These are phyloP conservation scores for Galeopterus variegatus DNA, from an alignment of 2,113 vertebrate genomes.

Conservation along the genomic window DNA sequence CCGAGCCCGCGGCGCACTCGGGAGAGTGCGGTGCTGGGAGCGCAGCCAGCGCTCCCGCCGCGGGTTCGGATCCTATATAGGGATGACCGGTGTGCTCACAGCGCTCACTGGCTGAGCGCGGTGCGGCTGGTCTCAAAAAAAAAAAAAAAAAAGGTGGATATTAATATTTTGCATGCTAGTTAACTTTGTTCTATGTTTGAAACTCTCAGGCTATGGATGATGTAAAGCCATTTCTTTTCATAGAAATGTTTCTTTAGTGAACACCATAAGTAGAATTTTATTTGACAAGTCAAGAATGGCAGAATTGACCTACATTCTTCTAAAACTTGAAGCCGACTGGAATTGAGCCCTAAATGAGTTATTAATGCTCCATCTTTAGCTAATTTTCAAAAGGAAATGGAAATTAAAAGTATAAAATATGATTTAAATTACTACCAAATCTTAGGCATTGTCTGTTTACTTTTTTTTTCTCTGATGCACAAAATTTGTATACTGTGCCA, in stretches of 20 bases:
- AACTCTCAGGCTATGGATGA: background rate
- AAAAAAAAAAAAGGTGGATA: slow-evolving; percentile 16
- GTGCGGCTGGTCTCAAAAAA: too few relatives aligned
- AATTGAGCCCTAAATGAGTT: background rate
- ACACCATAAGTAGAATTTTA: background rate
- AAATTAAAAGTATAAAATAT: slow-evolving; percentile 55
- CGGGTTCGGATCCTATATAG: too few relatives aligned
- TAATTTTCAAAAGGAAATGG: slow-evolving; percentile 65
- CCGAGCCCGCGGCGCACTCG: too few relatives aligned
- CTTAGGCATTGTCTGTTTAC: slow-evolving; percentile 26
- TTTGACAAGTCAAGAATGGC: slow-evolving; percentile 19
- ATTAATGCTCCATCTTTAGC: background rate
- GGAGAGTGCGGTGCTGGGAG: too few relatives aligned
- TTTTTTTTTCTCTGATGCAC: slow-evolving; percentile 17
- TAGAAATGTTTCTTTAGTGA: background rate
- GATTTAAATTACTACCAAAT: slow-evolving; percentile 44
- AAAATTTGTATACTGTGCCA: slow-evolving; percentile 35
- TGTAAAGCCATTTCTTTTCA: slow-evolving; percentile 1
- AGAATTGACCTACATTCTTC: slow-evolving; percentile 10
- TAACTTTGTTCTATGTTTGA: slow-evolving; percentile 43
- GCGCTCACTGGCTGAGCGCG: too few relatives aligned
- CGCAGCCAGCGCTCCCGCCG: too few relatives aligned
- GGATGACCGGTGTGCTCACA: too few relatives aligned
- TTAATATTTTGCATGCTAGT: background rate
- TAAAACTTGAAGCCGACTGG: slow-evolving; percentile 49